Evolutionary conservation across 2,797 vertebrate genomes (phyloP).

Genomic region (Sebastolobus alascanus): DNA sequence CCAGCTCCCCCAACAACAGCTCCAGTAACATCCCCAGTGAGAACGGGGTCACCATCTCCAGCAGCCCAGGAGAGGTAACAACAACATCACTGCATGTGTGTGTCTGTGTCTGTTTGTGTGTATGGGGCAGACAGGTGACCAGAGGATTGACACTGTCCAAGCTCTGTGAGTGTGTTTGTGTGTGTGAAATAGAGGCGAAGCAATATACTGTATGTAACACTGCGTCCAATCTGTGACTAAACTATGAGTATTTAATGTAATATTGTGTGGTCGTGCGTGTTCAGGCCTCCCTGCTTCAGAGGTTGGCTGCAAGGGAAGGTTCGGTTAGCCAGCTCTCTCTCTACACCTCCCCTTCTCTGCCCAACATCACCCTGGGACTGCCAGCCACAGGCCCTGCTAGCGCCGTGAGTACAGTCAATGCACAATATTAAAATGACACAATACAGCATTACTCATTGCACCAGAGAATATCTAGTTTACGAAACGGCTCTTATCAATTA

Average conservation of each 20-base stretch:
- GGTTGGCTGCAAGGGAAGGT: slow-evolving; percentile 90
- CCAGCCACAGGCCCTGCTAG: slow-evolving; percentile 91
- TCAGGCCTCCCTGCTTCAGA: slow-evolving; percentile 91
- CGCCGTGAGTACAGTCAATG: slow-evolving; percentile 82
- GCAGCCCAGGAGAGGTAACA: slow-evolving; percentile 91
- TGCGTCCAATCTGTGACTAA: slow-evolving; percentile 5
- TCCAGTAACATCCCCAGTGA: slow-evolving; percentile 95
- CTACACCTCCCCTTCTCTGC: slow-evolving; percentile 96
- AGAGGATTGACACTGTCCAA: slow-evolving; percentile 16
- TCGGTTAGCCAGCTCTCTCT: slow-evolving; percentile 93
- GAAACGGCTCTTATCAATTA: neutral
- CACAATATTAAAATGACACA: neutral
- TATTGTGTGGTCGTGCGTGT: slow-evolving; percentile 40
- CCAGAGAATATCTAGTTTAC: neutral
- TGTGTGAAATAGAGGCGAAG: slow-evolving; percentile 22
- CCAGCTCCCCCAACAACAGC: slow-evolving; percentile 98
- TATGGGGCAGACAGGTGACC: slow-evolving; percentile 17
- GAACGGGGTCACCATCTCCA: slow-evolving; percentile 90
- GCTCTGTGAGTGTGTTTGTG: slow-evolving; percentile 10
- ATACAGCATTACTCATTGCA: neutral
- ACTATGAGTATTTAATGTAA: slow-evolving; percentile 13
- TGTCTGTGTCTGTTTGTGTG: neutral
- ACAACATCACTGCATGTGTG: slow-evolving; percentile 2
- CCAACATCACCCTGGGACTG: slow-evolving; percentile 97
- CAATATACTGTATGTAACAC: slow-evolving; percentile 7